Evolutionary conservation across 2,797 vertebrate genomes (phyloP).

Genomic region (Sebastolobus alascanus): DNA sequence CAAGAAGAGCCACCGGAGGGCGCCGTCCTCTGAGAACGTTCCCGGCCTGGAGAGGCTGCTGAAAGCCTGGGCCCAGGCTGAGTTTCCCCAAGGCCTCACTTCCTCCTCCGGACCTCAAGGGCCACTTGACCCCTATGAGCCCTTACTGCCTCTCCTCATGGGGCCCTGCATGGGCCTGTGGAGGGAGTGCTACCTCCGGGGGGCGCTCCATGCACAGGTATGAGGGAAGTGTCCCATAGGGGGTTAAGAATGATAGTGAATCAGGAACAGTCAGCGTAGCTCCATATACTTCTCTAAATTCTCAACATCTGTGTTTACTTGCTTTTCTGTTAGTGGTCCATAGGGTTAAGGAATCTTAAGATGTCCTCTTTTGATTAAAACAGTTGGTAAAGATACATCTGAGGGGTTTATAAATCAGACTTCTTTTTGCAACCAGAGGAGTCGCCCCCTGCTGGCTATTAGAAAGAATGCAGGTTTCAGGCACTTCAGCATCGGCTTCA

Average conservation of each 20-base stretch:
- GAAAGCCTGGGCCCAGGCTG: slow-evolving; percentile 71
- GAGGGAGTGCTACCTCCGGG: slow-evolving; percentile 93
- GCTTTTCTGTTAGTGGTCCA: not conserved
- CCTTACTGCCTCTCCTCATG: slow-evolving; percentile 88
- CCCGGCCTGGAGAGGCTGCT: slow-evolving; percentile 87
- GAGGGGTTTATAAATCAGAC: not conserved
- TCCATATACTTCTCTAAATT: not conserved
- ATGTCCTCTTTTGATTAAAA: not conserved
- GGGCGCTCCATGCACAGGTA: slow-evolving; percentile 91
- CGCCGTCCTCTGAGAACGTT: slow-evolving; percentile 85
- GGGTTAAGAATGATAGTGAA: not conserved
- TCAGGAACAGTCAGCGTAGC: not conserved
- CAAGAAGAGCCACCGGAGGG: slow-evolving; percentile 85
- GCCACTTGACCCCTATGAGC: slow-evolving; percentile 78
- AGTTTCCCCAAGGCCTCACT: slow-evolving; percentile 53
- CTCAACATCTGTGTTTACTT: not conserved
- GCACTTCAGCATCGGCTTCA: too few relatives aligned
- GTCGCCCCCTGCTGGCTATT: too few relatives aligned
- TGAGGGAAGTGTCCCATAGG: not conserved
- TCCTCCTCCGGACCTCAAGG: slow-evolving; percentile 63
- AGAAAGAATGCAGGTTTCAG: too few relatives aligned
- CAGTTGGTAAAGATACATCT: not conserved
- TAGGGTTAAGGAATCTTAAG: not conserved
- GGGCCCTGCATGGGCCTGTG: slow-evolving; percentile 91
- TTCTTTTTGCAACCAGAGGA: too few relatives aligned